Conservation (phyloP, 2,888 invertebrate genomes). For the Hymenopus coronatus region DNA sequence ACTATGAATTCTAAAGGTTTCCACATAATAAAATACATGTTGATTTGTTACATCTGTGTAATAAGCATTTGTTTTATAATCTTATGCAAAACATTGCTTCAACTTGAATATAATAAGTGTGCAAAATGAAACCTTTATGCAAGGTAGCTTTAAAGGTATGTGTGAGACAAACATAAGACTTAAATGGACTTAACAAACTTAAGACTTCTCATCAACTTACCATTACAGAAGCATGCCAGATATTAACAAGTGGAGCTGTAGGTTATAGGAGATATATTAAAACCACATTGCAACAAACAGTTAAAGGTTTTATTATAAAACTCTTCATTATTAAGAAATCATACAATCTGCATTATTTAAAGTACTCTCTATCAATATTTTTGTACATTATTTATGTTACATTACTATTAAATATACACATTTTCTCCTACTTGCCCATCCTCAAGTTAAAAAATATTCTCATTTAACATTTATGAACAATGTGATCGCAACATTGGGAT, state of each 20-base stretch:
- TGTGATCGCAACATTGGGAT: slow-evolving; percentile 8
- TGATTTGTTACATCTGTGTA: no score
- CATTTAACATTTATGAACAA: slow-evolving; percentile 3
- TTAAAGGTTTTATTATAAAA: slow-evolving; percentile 28
- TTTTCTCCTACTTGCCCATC: slow-evolving; percentile 15
- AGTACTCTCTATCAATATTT: slow-evolving; percentile 16
- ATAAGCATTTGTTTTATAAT: no score
- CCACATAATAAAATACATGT: no score
- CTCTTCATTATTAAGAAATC: slow-evolving; percentile 26
- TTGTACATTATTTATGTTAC: slow-evolving; percentile 23
- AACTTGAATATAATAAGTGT: no score
- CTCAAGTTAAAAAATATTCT: slow-evolving; percentile 19
- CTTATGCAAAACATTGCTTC: no score
- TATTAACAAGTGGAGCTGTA: not conserved
- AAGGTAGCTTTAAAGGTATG: no score
- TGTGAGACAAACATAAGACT: no score
- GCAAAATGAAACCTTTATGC: no score
- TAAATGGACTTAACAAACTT: not conserved
- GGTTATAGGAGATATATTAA: not conserved
- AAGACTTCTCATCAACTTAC: not conserved
- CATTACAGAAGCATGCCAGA: no score
- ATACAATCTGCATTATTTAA: slow-evolving; percentile 12
- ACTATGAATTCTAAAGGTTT: no score
- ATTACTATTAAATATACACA: slow-evolving; percentile 18
- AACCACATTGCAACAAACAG: not conserved